Percentiles rank a stretch among this genome's conserved stretches.
Evolutionary conservation across 2,888 invertebrate genomes (phyloP).

Genomic region (Caenorhabditis afra): DNA sequence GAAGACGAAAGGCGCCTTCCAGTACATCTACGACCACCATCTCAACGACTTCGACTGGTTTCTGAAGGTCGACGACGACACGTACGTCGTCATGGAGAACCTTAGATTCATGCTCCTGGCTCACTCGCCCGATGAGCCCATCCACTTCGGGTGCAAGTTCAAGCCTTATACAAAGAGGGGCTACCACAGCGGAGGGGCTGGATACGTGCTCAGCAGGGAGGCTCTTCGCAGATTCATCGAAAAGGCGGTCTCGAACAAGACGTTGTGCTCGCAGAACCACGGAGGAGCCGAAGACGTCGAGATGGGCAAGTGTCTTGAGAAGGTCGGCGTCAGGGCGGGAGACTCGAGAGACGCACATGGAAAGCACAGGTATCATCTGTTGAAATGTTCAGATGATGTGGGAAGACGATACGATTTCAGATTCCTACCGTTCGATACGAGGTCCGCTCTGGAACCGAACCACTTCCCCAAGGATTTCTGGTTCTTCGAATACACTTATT

Average conservation of each 20-base stretch:
- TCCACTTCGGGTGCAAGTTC: slow-evolving; percentile 85
- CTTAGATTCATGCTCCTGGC: slow-evolving; percentile 84
- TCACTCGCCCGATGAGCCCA: slow-evolving; percentile 75
- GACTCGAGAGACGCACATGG: slow-evolving; percentile 90
- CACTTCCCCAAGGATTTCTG: slow-evolving; percentile 87
- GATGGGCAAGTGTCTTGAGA: slow-evolving; percentile 92
- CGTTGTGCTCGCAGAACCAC: slow-evolving; percentile 84
- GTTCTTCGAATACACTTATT: slow-evolving; percentile 95
- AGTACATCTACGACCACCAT: slow-evolving; percentile 81
- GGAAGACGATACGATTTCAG: too few species aligned
- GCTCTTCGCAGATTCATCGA: slow-evolving; percentile 85
- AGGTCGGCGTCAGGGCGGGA: slow-evolving; percentile 89
- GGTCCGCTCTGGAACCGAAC: slow-evolving; percentile 92
- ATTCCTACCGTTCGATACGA: slow-evolving; percentile 96
- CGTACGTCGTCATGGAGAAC: slow-evolving; percentile 96
- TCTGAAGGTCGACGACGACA: slow-evolving; percentile 97
- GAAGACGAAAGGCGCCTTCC: slow-evolving; percentile 92
- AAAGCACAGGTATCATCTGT: slow-evolving; percentile 87
- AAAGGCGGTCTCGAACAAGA: slow-evolving; percentile 86
- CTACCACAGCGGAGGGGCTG: slow-evolving; percentile 84
- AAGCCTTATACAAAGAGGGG: slow-evolving; percentile 88
- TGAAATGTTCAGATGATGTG: too few species aligned
- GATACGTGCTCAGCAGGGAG: slow-evolving; percentile 92
- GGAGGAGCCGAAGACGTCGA: slow-evolving; percentile 91
- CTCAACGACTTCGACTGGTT: slow-evolving; percentile 85